These are phyloP conservation scores for Arrhopalites spinosus DNA, from an alignment of 2,888 invertebrate species.

Conservation along the genomic window DNA sequence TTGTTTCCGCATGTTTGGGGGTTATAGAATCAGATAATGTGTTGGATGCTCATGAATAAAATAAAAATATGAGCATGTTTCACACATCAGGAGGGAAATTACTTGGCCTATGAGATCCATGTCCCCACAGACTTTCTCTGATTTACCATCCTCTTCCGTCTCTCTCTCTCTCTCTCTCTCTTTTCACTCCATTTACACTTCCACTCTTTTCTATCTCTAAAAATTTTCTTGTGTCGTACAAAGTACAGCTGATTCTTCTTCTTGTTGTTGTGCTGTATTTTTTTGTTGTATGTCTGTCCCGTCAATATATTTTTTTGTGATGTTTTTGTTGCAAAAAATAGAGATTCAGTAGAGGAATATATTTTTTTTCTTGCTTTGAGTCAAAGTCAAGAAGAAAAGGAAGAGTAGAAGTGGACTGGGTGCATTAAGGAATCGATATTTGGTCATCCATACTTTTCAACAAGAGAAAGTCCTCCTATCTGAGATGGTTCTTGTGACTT, in stretches of 20 bases:
- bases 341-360: background rate
- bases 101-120: conserved; percentile 1
- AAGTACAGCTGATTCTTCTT: no score
- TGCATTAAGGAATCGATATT: conserved; percentile 38
- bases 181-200: background rate
- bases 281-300: no score
- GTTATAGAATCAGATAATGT: no score
- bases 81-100: conserved; percentile 15
- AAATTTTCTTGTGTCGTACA: no score
- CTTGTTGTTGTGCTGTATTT: no score
- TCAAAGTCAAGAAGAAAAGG: background rate
- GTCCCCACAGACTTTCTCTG: conserved; percentile 4
- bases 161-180: background rate
- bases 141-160: background rate
- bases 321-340: no score
- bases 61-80: background rate
- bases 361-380: background rate
- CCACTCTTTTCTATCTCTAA: background rate
- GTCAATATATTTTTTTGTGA: conserved; percentile 1
- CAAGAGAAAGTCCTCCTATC: conserved; percentile 1
- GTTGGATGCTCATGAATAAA: conserved; percentile 3
- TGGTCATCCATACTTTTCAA: conserved; percentile 27
- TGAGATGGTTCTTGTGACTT: no score
- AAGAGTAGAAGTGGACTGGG: conserved; percentile 14
- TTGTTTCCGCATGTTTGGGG: conserved; percentile 4